These are phyloP conservation scores for Oostethus manadensis DNA, from an alignment of 2,113 vertebrate species.

Conservation along the genomic window DNA sequence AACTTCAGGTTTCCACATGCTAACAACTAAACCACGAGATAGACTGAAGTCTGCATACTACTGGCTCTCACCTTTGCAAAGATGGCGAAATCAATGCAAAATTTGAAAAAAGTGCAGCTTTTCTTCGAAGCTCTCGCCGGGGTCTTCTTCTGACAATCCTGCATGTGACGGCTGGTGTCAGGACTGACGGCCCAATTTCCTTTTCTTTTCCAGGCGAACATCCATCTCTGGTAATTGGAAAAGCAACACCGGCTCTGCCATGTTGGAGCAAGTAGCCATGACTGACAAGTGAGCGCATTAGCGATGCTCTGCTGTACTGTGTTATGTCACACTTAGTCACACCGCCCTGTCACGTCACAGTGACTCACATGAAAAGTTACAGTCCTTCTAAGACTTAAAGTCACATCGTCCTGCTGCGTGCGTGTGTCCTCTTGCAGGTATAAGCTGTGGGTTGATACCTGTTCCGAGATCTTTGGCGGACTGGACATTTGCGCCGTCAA, in stretches of 20 bases:
- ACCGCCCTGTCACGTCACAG: constrained; percentile 1
- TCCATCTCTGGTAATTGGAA: constrained; percentile 99
- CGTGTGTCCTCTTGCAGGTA: constrained; percentile 71
- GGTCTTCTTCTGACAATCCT: no score
- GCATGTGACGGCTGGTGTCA: constrained; percentile 1
- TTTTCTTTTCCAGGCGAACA: constrained; percentile 81
- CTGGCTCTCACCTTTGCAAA: no score
- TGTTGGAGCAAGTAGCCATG: constrained; percentile 99
- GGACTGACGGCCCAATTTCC: constrained; percentile 15
- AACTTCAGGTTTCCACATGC: no score
- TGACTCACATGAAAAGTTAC: constrained; percentile 1
- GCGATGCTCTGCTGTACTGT: constrained; percentile 18
- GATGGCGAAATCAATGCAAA: no score
- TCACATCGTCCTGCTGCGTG: background rate
- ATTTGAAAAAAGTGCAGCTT: no score
- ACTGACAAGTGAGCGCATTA: constrained; percentile 86
- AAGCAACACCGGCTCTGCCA: constrained; percentile 96
- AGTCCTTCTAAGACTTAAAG: background rate
- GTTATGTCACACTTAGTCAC: constrained; percentile 28
- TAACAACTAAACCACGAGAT: no score
- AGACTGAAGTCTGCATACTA: no score
- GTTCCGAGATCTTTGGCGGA: constrained; percentile 92
- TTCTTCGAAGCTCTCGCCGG: background rate
- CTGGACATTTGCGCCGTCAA: constrained; percentile 97
- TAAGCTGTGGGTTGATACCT: constrained; percentile 93